Percentiles rank a stretch among this genome's conserved stretches.
These are phyloP conservation scores for Coelopa pilipes DNA, from an alignment of 2,888 invertebrate species.

Conservation along the genomic window DNA sequence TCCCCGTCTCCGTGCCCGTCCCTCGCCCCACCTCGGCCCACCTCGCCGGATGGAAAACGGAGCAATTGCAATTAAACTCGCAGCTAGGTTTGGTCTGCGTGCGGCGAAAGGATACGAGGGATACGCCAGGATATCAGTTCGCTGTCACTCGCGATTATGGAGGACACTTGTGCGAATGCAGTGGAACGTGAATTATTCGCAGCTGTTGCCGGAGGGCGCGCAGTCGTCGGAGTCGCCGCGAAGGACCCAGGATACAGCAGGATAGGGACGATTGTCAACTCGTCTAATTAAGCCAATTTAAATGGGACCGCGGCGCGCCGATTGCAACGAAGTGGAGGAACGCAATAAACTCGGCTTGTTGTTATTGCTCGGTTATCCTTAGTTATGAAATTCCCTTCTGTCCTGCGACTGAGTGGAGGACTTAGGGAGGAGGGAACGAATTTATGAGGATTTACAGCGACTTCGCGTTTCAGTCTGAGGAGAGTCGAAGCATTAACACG, in stretches of 20 bases:
- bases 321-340: no score
- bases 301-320: conserved; percentile 40
- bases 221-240: not conserved
- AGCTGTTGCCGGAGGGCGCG: conserved; percentile 6
- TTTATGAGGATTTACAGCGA: not conserved
- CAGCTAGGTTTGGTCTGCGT: no score
- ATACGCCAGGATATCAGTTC: not conserved
- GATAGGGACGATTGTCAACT: conserved; percentile 40
- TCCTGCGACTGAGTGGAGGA: no score
- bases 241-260: not conserved
- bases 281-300: conserved; percentile 48
- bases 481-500: not conserved
- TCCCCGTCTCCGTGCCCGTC: no score
- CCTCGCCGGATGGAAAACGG: no score
- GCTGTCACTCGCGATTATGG: conserved; percentile 18
- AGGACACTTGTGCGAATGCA: not conserved
- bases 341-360: not conserved
- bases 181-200: not conserved
- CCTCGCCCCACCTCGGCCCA: no score
- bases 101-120: not conserved
- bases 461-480: no score
- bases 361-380: conserved; percentile 21
- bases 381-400: not conserved
- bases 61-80: no score
- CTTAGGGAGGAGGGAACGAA: conserved; percentile 14